These are phyloP conservation scores for Eptesicus fuscus DNA, from an alignment of 2,113 vertebrate species.

Conservation along the genomic window DNA sequence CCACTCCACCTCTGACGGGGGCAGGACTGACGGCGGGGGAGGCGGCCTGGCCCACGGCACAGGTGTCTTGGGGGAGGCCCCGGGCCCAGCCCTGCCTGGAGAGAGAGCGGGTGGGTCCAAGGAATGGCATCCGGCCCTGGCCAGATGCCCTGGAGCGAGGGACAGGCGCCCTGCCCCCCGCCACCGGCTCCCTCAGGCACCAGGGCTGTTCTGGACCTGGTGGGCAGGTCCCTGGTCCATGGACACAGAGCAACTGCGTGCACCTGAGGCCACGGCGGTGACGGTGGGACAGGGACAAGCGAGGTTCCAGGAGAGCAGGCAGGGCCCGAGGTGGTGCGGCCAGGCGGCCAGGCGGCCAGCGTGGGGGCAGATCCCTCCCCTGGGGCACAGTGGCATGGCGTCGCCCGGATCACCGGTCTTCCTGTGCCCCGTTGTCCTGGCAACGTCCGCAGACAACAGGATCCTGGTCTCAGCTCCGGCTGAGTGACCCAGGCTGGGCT, in stretches of 20 bases:
- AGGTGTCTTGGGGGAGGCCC: background rate
- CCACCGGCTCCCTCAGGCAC: background rate
- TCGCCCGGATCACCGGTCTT: background rate
- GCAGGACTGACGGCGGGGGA: background rate
- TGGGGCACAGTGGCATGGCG: accelerated
- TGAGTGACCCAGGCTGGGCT: background rate
- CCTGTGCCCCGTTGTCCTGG: background rate
- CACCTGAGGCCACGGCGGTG: background rate
- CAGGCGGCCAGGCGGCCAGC: background rate
- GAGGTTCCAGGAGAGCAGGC: too few relatives aligned
- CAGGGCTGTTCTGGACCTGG: background rate
- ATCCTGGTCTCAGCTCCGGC: background rate
- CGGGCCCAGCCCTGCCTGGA: background rate
- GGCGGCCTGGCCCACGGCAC: background rate
- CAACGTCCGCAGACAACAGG: background rate
- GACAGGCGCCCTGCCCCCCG: background rate
- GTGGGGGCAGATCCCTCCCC: background rate
- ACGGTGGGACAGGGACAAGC: too few relatives aligned
- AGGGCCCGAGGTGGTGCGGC: background rate
- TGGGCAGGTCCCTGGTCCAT: background rate
- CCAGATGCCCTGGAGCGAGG: background rate
- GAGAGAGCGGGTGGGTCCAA: background rate
- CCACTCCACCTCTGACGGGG: background rate
- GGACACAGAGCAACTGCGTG: background rate
- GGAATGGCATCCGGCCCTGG: background rate